Conservation (phyloP, 2,797 vertebrate genomes). For the Rhynchonycteris naso region DNA sequence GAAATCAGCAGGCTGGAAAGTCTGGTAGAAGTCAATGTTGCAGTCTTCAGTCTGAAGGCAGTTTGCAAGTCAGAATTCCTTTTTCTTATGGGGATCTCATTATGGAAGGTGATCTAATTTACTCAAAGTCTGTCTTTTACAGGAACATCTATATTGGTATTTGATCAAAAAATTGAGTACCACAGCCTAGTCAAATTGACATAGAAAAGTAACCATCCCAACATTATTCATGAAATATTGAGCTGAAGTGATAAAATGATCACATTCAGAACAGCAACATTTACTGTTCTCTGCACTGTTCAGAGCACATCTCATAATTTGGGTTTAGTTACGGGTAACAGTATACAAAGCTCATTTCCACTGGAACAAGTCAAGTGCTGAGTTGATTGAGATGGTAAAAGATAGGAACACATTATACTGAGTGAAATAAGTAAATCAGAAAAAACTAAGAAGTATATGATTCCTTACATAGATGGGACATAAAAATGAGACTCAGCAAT, state of each 20-base stretch:
- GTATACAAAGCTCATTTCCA: conserved; percentile 5
- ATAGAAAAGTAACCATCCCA: background rate
- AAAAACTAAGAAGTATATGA: no score
- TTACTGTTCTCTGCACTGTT: background rate
- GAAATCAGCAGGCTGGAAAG: background rate
- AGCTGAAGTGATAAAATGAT: background rate
- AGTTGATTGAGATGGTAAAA: background rate
- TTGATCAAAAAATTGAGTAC: background rate
- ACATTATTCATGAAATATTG: background rate
- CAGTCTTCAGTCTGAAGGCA: background rate
- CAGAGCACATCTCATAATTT: background rate
- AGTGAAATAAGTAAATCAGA: no score
- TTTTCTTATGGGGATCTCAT: background rate
- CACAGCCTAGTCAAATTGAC: background rate
- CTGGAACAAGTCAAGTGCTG: background rate
- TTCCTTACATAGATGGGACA: no score
- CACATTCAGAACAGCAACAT: background rate
- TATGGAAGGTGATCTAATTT: background rate
- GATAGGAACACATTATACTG: background rate
- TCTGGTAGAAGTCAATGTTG: background rate
- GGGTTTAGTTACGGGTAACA: background rate
- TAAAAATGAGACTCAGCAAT: no score
- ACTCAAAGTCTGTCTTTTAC: background rate
- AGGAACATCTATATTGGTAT: background rate
- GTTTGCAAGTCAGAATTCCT: background rate